A percentile compares a stretch with the other conserved stretches of the same genome.
These are phyloP conservation scores for Urocynchramus pylzowi DNA, from an alignment of 2,113 vertebrate species.

Conservation along the genomic window DNA sequence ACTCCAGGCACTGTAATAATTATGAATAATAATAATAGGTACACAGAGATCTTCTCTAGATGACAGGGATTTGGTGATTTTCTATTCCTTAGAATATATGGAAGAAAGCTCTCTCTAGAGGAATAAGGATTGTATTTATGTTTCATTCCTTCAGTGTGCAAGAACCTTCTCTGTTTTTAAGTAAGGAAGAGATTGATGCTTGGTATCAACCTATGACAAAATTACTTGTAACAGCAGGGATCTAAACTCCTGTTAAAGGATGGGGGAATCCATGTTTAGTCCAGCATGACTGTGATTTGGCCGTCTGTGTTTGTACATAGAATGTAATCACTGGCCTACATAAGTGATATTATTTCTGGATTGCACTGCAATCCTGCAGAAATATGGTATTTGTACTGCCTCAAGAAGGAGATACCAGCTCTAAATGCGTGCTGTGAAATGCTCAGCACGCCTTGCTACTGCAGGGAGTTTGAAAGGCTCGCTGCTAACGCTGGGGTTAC, in stretches of 20 bases:
- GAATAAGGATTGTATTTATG: background rate
- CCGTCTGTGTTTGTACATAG: background rate
- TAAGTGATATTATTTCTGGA: too few species aligned
- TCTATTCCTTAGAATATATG: background rate
- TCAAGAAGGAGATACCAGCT: background rate
- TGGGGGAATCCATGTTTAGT: background rate
- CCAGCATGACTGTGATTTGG: background rate
- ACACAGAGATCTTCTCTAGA: background rate
- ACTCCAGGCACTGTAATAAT: background rate
- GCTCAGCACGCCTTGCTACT: background rate
- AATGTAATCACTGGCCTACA: background rate
- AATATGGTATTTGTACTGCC: background rate
- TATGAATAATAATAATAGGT: background rate
- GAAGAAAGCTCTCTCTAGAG: background rate
- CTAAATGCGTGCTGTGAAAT: background rate
- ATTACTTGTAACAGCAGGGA: background rate
- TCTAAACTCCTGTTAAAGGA: background rate
- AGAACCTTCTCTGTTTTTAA: background rate
- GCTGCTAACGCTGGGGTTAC: background rate
- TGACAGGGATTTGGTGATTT: background rate
- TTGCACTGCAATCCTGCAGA: background rate
- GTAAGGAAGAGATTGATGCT: background rate
- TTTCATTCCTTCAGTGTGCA: background rate
- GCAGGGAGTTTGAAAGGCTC: background rate
- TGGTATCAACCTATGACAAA: background rate